Percentiles rank a stretch among this genome's conserved stretches.
Conservation (phyloP, 1,140 invertebrate genomes). For the Drosophila mojavensis region DNA sequence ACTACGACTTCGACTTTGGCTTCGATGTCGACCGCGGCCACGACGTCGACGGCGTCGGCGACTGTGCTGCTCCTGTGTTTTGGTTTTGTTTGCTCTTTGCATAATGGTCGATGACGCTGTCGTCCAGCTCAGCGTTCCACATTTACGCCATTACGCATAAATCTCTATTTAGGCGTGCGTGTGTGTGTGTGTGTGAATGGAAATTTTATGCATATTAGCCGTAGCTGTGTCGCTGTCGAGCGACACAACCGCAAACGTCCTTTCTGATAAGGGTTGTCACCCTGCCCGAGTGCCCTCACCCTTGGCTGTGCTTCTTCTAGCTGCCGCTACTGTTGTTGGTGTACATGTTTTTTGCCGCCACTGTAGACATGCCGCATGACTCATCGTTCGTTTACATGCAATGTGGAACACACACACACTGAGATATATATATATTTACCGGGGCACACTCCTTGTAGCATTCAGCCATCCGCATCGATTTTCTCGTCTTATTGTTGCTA, state of each 20-base stretch:
- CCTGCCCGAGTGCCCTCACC: constrained; percentile 18
- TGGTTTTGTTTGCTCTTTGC: constrained; percentile 51
- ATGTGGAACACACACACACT: constrained; percentile 61
- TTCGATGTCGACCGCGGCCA: constrained; percentile 12
- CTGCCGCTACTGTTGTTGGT: constrained; percentile 2
- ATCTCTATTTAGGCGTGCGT: not conserved
- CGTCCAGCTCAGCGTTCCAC: constrained; percentile 28
- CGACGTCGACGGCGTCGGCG: not conserved
- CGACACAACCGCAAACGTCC: constrained; percentile 69
- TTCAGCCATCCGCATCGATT: constrained; percentile 77
- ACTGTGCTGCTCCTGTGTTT: constrained; percentile 57
- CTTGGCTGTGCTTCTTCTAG: constrained; percentile 28
- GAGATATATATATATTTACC: constrained; percentile 7
- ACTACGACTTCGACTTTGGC: constrained; percentile 49
- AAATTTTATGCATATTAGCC: constrained; percentile 65
- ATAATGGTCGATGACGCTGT: constrained; percentile 42
- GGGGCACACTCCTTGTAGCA: constrained; percentile 57
- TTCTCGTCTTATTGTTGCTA: constrained; percentile 78
- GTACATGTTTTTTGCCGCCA: constrained; percentile 56
- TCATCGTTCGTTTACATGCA: constrained; percentile 72
- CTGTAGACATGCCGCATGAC: constrained; percentile 60
- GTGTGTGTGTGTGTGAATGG: constrained; percentile 41
- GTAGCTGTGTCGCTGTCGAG: no score
- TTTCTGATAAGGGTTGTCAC: constrained; percentile 74
- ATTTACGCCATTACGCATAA: constrained; percentile 14